A percentile compares a stretch with the other conserved stretches of the same genome.
Evolutionary conservation across 2,888 invertebrate genomes (phyloP).

Genomic region (Leptopilina drosophilae): DNA sequence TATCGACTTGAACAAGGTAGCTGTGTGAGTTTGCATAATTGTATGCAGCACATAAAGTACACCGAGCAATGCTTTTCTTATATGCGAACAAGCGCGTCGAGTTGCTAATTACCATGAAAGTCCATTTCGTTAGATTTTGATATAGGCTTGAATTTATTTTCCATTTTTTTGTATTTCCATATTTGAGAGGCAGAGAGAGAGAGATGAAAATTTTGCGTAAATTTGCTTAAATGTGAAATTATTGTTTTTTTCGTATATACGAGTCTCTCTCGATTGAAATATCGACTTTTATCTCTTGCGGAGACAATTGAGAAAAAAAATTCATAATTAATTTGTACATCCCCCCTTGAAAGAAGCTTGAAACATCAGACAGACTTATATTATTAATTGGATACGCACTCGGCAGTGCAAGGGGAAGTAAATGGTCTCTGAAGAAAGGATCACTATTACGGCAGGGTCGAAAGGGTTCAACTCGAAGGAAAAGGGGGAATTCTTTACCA

Average conservation of each 20-base stretch:
- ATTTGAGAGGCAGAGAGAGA: too few species aligned
- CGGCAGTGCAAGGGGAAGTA: constrained; percentile 18
- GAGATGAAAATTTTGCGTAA: too few species aligned
- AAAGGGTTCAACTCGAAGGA: constrained; percentile 3
- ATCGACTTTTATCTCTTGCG: too few species aligned
- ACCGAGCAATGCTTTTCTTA: constrained; percentile 1
- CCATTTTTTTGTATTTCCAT: neutral
- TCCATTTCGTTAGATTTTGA: neutral
- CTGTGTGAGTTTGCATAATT: constrained; percentile 8
- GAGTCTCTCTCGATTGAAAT: neutral
- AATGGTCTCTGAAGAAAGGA: constrained; percentile 31
- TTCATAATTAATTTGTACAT: constrained; percentile 3
- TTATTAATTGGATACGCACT: constrained; percentile 37
- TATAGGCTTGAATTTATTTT: neutral
- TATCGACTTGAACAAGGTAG: neutral
- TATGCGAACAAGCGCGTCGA: neutral
- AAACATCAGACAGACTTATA: constrained; percentile 31
- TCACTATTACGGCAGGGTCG: constrained; percentile 36
- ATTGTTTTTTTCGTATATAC: neutral
- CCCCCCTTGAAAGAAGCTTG: neutral
- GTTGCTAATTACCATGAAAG: constrained; percentile 2
- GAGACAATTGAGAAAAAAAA: neutral
- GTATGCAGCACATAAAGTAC: neutral
- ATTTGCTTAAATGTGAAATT: too few species aligned
- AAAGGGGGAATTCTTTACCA: constrained; percentile 23